Conservation (phyloP, 2,113 vertebrate genomes). For the Todiramphus saurophagus region DNA sequence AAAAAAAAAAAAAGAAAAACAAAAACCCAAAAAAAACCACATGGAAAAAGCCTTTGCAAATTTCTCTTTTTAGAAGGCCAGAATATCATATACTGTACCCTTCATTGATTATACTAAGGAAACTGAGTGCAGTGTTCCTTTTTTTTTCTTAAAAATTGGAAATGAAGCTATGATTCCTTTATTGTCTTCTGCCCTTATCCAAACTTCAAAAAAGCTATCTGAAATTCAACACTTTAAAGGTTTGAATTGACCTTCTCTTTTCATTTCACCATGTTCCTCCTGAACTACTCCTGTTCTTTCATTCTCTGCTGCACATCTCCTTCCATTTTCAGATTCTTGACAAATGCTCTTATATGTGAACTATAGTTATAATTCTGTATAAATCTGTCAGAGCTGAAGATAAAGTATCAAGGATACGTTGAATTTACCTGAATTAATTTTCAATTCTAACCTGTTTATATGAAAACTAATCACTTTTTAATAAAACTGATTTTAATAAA, state of each 20-base stretch:
- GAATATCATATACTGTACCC: background rate
- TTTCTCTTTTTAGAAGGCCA: background rate
- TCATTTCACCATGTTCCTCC: background rate
- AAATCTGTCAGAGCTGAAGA: background rate
- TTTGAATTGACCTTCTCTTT: background rate
- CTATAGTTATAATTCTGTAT: background rate
- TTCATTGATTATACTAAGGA: background rate
- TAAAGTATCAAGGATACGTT: background rate
- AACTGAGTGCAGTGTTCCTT: background rate
- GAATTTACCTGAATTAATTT: background rate
- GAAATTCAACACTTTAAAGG: background rate
- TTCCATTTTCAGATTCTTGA: background rate
- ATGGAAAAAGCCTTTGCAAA: background rate
- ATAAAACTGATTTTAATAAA: background rate
- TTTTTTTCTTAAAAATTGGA: background rate
- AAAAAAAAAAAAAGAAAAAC: accelerated
- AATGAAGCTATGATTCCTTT: background rate
- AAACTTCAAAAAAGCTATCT: background rate
- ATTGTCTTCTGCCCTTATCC: background rate
- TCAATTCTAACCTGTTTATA: background rate
- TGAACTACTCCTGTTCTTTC: background rate
- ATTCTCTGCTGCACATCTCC: background rate
- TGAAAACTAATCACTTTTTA: background rate
- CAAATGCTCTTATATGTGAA: background rate
- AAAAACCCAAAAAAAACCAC: accelerated